Conservation (phyloP, 2,113 vertebrate species). For the Mustela lutreola region DNA sequence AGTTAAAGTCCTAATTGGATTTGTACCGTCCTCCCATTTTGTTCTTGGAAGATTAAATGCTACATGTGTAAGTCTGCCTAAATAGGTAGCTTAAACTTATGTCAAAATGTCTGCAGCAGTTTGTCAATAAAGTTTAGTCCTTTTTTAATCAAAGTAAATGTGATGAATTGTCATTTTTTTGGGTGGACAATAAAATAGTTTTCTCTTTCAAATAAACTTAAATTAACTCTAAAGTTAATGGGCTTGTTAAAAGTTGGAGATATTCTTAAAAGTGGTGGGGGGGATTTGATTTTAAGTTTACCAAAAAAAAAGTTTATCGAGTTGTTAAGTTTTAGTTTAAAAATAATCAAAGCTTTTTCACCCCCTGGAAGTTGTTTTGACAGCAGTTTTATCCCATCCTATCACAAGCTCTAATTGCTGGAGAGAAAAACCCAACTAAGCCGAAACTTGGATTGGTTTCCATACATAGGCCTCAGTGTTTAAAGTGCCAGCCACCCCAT, state of each 20-base stretch:
- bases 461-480: conserved; percentile 26
- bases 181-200: conserved; percentile 89
- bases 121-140: conserved; percentile 99
- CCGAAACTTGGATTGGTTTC: conserved; percentile 66
- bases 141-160: conserved; percentile 95
- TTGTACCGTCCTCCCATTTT: conserved; percentile 93
- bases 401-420: conserved; percentile 73
- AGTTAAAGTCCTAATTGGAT: conserved; percentile 92
- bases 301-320: conserved; percentile 80
- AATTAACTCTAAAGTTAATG: conserved; percentile 88
- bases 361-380: conserved; percentile 89
- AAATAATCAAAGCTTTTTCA: conserved; percentile 88
- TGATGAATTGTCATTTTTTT: conserved; percentile 96
- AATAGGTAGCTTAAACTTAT: conserved; percentile 97
- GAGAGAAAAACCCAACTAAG: conserved; percentile 69
- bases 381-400: conserved; percentile 70
- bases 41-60: conserved; percentile 91
- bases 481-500: conserved; percentile 50
- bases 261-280: conserved; percentile 85
- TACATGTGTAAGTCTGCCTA: conserved; percentile 96
- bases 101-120: conserved; percentile 97
- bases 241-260: conserved; percentile 86
- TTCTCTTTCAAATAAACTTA: conserved; percentile 87
- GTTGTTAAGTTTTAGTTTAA: conserved; percentile 86
- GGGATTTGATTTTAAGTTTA: conserved; percentile 82